These are phyloP conservation scores for Eublepharis macularius DNA, from an alignment of 2,113 vertebrate genomes.

Conservation along the genomic window DNA sequence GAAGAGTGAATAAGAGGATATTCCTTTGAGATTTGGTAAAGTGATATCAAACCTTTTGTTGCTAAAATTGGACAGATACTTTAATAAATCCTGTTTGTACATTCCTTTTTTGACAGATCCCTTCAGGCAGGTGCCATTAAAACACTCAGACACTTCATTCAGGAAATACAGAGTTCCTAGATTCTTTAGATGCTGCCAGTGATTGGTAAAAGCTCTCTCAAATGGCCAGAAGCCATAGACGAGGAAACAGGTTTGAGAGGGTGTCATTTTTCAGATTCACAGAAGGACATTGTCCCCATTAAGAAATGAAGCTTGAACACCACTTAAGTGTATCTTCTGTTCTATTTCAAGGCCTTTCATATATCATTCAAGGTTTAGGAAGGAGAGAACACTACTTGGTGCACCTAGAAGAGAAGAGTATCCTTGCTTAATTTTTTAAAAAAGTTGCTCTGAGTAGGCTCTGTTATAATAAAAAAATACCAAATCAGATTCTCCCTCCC, in stretches of 20 bases:
- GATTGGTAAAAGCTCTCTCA: constrained; percentile 58
- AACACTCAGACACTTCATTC: constrained; percentile 55
- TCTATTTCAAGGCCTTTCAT: constrained; percentile 56
- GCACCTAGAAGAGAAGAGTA: constrained; percentile 22
- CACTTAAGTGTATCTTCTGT: constrained; percentile 57
- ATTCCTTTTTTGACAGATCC: constrained; percentile 58
- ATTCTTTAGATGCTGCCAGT: constrained; percentile 37
- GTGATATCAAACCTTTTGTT: constrained; percentile 54
- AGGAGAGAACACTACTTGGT: background rate
- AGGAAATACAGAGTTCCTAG: constrained; percentile 4
- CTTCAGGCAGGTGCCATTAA: constrained; percentile 53
- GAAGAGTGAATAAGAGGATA: constrained; percentile 41
- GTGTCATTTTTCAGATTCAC: constrained; percentile 62
- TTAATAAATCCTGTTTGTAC: constrained; percentile 68
- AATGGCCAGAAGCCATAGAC: constrained; percentile 57
- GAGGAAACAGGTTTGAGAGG: constrained; percentile 43
- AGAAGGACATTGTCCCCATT: constrained; percentile 65
- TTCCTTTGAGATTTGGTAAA: constrained; percentile 52
- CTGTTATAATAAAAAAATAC: constrained; percentile 10
- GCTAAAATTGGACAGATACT: constrained; percentile 56
- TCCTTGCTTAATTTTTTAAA: constrained; percentile 16
- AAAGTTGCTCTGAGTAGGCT: background rate
- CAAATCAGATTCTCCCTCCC: background rate
- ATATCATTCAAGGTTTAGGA: constrained; percentile 59
- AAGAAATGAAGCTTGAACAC: constrained; percentile 64